Evolutionary conservation across 2,797 vertebrate species (phyloP).

Genomic region (Jordanella pulchra): DNA sequence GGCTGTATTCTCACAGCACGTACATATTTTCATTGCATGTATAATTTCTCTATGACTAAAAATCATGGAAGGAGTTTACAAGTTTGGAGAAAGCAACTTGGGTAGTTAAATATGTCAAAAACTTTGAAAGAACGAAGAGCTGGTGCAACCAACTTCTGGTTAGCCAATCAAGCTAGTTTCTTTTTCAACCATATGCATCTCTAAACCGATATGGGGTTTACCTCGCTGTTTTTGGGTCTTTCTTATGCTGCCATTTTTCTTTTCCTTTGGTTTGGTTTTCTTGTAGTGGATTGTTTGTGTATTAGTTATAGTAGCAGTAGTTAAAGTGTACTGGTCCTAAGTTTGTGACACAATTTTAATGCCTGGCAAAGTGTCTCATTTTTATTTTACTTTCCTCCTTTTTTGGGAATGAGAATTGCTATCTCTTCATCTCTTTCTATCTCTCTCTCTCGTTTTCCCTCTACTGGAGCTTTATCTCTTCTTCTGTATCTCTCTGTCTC

Average conservation of each 20-base stretch:
- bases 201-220: constrained; percentile 74
- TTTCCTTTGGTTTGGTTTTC: constrained; percentile 68
- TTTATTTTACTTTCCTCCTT: constrained; percentile 75
- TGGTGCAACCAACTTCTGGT: constrained; percentile 34
- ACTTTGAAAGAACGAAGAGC: constrained; percentile 15
- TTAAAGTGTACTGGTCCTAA: constrained; percentile 71
- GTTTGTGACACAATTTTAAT: constrained; percentile 76
- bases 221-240: constrained; percentile 68
- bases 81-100: background rate
- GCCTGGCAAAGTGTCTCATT: constrained; percentile 78
- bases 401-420: constrained; percentile 76
- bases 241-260: constrained; percentile 61
- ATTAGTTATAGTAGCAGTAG: constrained; percentile 68
- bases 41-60: no score
- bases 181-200: constrained; percentile 67
- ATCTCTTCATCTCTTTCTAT: constrained; percentile 29
- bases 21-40: background rate
- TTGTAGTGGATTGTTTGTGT: constrained; percentile 75
- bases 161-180: constrained; percentile 26
- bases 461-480: constrained; percentile 5
- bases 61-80: no score
- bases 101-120: background rate
- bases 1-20: background rate
- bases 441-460: constrained; percentile 1
- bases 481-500: constrained; percentile 16